A percentile compares a stretch with the other conserved stretches of the same genome.
phyloP scores from a whole-genome alignment of 2,797 vertebrate genomes.

The Varecia variegata region DNA sequence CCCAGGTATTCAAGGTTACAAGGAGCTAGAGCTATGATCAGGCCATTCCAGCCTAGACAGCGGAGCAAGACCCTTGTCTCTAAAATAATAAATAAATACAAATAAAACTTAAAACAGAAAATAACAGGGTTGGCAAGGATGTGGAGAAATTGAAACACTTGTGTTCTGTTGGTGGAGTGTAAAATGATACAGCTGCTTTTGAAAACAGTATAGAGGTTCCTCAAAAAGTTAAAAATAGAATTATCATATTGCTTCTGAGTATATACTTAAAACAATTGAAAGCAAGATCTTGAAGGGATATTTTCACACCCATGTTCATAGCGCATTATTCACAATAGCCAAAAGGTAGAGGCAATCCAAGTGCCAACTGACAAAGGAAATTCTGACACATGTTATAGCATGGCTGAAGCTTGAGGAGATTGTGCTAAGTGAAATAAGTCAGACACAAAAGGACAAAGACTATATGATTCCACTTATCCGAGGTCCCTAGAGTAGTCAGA shows the following conservation, averaged over 20 bases:
- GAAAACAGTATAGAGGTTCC: not conserved
- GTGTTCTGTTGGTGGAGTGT: too few relatives aligned
- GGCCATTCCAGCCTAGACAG: too few relatives aligned
- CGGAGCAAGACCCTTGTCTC: too few relatives aligned
- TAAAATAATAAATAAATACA: too few relatives aligned
- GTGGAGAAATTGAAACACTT: not conserved
- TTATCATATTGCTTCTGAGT: not conserved
- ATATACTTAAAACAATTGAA: not conserved
- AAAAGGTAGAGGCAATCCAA: not conserved
- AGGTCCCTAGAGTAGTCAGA: too few relatives aligned
- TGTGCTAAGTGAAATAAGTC: not conserved
- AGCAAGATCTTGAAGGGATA: not conserved
- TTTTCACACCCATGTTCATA: not conserved
- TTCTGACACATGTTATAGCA: not conserved
- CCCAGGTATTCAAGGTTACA: too few relatives aligned
- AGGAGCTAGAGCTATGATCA: too few relatives aligned
- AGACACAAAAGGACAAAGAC: not conserved
- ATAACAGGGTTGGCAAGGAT: fast-evolving
- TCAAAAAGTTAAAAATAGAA: not conserved
- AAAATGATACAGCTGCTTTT: not conserved
- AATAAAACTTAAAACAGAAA: too few relatives aligned
- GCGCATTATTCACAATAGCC: not conserved
- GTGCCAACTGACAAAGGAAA: not conserved
- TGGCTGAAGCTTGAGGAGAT: too few relatives aligned
- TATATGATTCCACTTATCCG: not conserved